A percentile compares a stretch with the other conserved stretches of the same genome.
phyloP scores from a whole-genome alignment of 2,888 invertebrate genomes.

The Rhyacophila evoluta region DNA sequence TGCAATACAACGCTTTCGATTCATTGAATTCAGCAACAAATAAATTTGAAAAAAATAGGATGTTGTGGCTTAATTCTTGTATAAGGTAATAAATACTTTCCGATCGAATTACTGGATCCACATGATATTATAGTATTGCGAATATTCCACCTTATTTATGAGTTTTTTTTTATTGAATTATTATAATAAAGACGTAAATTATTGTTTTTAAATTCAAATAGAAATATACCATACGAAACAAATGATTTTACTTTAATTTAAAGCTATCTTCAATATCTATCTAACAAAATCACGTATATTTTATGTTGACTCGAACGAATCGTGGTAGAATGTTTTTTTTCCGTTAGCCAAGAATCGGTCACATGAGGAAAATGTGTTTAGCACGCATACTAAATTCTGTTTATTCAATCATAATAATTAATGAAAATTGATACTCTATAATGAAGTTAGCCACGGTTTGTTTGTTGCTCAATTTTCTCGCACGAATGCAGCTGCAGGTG shows the following conservation, averaged over 20 bases:
- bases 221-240: no score
- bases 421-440: constrained; percentile 53
- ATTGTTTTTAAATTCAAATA: no score
- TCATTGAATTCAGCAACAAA: constrained; percentile 13
- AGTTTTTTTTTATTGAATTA: no score
- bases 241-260: no score
- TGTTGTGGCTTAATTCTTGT: neutral
- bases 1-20: constrained; percentile 1
- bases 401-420: constrained; percentile 49
- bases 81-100: neutral
- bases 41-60: neutral
- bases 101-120: no score
- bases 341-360: constrained; percentile 27
- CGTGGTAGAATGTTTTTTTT: neutral
- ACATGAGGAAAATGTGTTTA: constrained; percentile 41
- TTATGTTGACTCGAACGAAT: neutral
- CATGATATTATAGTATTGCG: no score
- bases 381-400: constrained; percentile 36
- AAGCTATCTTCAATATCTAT: no score
- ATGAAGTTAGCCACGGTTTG: constrained; percentile 48
- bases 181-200: no score
- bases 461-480: constrained; percentile 20
- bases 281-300: no score
- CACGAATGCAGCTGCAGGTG: neutral
- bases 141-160: no score